phyloP scores from a whole-genome alignment of 1,140 invertebrate species.

The Cydia amplana region DNA sequence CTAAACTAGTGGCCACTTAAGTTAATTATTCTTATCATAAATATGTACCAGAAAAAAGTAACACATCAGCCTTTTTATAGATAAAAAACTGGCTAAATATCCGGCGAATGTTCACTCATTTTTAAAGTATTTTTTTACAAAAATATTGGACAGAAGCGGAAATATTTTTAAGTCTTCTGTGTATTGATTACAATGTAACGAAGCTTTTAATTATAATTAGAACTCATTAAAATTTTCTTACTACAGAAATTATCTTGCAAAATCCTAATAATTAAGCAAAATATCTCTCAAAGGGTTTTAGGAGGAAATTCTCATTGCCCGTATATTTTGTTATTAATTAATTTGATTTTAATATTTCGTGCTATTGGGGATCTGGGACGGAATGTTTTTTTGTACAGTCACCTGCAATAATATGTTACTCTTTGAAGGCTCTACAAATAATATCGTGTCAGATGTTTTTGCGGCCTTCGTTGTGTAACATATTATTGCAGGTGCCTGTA shows the following conservation, averaged over 20 bases:
- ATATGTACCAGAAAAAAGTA: too few species aligned
- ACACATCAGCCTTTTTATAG: too few species aligned
- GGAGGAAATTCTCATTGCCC: constrained; percentile 12
- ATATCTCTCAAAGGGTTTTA: constrained; percentile 7
- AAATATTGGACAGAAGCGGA: background rate
- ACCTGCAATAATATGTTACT: too few species aligned
- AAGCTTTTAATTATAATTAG: background rate
- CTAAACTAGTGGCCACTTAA: too few species aligned
- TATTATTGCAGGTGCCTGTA: too few species aligned
- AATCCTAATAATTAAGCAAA: constrained; percentile 15
- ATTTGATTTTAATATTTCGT: background rate
- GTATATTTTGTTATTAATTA: constrained; percentile 1
- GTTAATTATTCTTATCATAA: too few species aligned
- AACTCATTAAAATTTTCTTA: constrained; percentile 5
- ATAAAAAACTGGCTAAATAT: too few species aligned
- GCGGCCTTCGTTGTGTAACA: too few species aligned
- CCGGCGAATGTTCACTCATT: too few species aligned
- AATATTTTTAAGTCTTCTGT: background rate
- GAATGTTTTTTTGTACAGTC: background rate
- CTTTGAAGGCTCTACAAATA: too few species aligned
- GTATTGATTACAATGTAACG: background rate
- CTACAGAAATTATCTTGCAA: constrained; percentile 1
- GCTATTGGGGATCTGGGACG: background rate
- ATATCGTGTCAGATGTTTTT: too few species aligned
- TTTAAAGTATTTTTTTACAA: background rate